These are phyloP conservation scores for Corapipo altera DNA, from an alignment of 2,113 vertebrate genomes.

Conservation along the genomic window DNA sequence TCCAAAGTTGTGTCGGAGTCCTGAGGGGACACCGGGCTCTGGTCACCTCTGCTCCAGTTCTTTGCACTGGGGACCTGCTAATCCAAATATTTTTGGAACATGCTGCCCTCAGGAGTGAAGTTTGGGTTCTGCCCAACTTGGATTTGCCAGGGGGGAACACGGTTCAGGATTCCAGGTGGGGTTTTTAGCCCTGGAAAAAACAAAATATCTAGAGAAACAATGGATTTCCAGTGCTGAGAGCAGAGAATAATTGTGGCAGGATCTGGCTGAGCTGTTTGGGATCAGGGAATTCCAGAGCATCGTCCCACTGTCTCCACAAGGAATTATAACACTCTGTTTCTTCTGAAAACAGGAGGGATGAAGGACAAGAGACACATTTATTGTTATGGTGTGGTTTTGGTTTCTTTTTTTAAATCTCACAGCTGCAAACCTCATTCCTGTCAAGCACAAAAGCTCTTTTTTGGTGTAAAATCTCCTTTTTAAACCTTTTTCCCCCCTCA, in stretches of 20 bases:
- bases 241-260: accelerated
- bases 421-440: background rate
- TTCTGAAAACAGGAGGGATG: accelerated
- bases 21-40: accelerated
- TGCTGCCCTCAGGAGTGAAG: background rate
- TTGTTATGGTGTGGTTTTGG: background rate
- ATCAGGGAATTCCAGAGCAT: background rate
- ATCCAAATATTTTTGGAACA: background rate
- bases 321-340: background rate
- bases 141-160: background rate
- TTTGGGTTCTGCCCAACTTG: background rate
- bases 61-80: accelerated
- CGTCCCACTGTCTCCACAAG: accelerated
- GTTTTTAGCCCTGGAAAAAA: background rate
- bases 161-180: background rate
- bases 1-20: background rate
- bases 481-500: background rate
- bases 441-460: background rate
- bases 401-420: background rate
- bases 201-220: accelerated
- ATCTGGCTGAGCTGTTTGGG: background rate
- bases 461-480: background rate
- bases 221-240: accelerated
- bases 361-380: background rate
- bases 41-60: background rate